Evolutionary conservation across 2,888 invertebrate species (phyloP).

Genomic region (Alloplasta piceator): DNA sequence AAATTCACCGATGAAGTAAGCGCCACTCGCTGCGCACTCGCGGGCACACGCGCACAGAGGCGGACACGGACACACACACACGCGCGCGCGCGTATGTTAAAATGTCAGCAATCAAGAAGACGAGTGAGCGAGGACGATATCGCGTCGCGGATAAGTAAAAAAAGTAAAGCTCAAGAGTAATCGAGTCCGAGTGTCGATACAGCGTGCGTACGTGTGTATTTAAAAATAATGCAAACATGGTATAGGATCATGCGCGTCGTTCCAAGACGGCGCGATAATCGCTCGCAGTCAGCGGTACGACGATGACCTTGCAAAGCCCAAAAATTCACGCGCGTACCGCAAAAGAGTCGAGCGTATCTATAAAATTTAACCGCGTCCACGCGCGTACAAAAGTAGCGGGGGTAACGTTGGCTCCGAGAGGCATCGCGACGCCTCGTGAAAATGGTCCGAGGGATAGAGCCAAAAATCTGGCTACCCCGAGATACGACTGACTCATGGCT

Average conservation of each 20-base stretch:
- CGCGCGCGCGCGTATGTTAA: conserved; percentile 1
- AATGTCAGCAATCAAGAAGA: conserved; percentile 49
- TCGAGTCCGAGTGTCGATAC: conserved; percentile 28
- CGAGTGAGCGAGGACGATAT: conserved; percentile 58
- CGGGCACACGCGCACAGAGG: neutral
- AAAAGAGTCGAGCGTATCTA: neutral
- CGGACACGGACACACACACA: conserved; percentile 17
- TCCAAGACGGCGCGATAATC: conserved; percentile 48
- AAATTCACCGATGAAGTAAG: conserved; percentile 77
- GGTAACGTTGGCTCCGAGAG: conserved; percentile 9
- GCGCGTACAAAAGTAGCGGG: neutral
- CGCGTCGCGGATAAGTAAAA: conserved; percentile 62
- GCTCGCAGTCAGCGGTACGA: conserved; percentile 57
- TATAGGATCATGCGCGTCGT: conserved; percentile 36
- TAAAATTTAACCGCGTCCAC: neutral
- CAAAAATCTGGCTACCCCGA: conserved; percentile 70
- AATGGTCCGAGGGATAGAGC: conserved; percentile 70
- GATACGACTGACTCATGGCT: conserved; percentile 71
- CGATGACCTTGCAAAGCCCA: neutral
- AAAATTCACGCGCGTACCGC: conserved; percentile 3
- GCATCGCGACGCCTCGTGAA: conserved; percentile 29
- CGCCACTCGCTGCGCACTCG: conserved; percentile 69
- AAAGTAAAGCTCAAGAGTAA: conserved; percentile 48
- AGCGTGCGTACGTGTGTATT: neutral
- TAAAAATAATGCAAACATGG: neutral